phyloP scores from a whole-genome alignment of 2,888 invertebrate genomes.

The Xestia c-nigrum region DNA sequence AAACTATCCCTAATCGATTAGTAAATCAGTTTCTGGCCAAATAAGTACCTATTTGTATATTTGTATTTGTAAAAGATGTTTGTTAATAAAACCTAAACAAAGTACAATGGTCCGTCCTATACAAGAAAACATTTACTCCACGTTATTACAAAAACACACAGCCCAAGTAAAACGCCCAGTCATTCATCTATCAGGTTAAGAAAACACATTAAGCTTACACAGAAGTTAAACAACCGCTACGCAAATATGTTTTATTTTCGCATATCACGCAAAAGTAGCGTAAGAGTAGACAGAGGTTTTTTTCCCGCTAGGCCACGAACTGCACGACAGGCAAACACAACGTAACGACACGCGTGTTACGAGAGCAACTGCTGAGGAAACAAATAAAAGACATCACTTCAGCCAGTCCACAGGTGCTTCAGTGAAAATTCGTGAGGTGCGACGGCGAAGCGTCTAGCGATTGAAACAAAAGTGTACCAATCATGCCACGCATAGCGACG shows the following conservation, averaged over 20 bases:
- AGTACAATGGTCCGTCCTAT: neutral
- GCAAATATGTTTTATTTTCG: conserved; percentile 53
- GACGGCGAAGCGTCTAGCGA: neutral
- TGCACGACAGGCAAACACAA: neutral
- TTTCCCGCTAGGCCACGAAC: neutral
- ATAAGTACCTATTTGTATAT: no score
- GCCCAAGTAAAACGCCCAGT: conserved; percentile 21
- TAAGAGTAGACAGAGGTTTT: conserved; percentile 18
- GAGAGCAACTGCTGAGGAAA: neutral
- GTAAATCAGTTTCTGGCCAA: neutral
- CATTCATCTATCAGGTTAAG: conserved; percentile 42
- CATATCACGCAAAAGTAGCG: conserved; percentile 24
- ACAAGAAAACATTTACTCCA: conserved; percentile 14
- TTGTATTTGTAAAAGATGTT: neutral
- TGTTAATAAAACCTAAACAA: conserved; percentile 4
- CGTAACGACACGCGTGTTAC: neutral
- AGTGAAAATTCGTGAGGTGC: neutral
- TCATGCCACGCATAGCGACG: neutral
- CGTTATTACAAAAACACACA: conserved; percentile 37
- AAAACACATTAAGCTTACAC: conserved; percentile 43
- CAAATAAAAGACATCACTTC: no score
- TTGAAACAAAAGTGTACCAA: neutral
- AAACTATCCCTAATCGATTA: neutral
- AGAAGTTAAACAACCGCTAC: conserved; percentile 38
- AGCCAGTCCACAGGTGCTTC: neutral